Evolutionary conservation across 2,888 invertebrate genomes (phyloP).

Genomic region (Cynaeus angustus): DNA sequence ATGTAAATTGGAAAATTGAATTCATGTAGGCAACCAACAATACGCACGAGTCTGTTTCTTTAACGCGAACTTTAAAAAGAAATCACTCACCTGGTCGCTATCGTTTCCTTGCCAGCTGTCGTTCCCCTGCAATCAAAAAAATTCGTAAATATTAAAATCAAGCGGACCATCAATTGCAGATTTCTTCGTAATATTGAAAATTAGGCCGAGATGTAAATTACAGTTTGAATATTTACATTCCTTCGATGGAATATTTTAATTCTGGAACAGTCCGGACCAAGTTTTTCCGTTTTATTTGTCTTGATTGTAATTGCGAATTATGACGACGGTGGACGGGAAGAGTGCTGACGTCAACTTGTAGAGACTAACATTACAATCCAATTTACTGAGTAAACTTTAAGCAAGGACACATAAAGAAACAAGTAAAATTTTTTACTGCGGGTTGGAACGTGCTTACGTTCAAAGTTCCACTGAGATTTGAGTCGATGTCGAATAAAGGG

Average conservation of each 20-base stretch:
- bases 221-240: conserved; percentile 36
- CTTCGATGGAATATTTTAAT: conserved; percentile 37
- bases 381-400: conserved; percentile 10
- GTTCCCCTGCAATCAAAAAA: conserved; percentile 73
- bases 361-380: conserved; percentile 5
- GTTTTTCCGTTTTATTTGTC: background rate
- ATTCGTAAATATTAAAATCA: conserved; percentile 40
- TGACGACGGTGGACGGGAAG: background rate
- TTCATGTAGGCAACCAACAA: conserved; percentile 33
- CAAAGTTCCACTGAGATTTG: conserved; percentile 26
- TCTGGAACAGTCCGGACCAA: background rate
- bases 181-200: conserved; percentile 30
- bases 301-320: conserved; percentile 2
- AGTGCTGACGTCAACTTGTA: background rate
- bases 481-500: conserved; percentile 28
- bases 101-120: conserved; percentile 78
- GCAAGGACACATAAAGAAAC: conserved; percentile 24
- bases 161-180: conserved; percentile 35
- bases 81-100: conserved; percentile 74
- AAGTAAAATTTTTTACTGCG: conserved; percentile 36
- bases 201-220: conserved; percentile 30
- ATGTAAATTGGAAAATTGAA: conserved; percentile 14
- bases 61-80: too few relatives aligned
- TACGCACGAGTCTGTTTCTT: too few relatives aligned
- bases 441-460: conserved; percentile 29